Percentiles rank a stretch among this genome's conserved stretches.
Evolutionary conservation across 2,797 vertebrate species (phyloP).

Genomic region (Eospalax fontanierii): DNA sequence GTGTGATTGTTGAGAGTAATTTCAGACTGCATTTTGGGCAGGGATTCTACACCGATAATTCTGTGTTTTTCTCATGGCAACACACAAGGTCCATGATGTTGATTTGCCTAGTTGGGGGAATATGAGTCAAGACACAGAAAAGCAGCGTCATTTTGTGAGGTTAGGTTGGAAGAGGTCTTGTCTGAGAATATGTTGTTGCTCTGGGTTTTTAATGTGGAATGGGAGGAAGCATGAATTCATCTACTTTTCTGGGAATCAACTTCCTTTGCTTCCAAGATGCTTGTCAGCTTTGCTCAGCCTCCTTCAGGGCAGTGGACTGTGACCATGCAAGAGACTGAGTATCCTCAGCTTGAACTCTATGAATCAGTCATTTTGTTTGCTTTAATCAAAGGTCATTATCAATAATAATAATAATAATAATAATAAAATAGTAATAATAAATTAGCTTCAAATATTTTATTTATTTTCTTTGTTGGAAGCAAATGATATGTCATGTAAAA

Average conservation of each 20-base stretch:
- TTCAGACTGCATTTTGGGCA: background rate
- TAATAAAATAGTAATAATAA: conserved; percentile 43
- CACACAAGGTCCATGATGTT: background rate
- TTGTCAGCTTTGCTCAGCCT: conserved; percentile 1
- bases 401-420: conserved; percentile 56
- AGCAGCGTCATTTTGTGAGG: background rate
- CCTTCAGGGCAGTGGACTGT: background rate
- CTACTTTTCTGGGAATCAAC: conserved; percentile 22
- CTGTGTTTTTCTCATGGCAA: background rate
- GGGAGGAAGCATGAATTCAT: conserved; percentile 34
- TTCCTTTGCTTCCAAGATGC: conserved; percentile 56
- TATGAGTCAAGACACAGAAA: background rate
- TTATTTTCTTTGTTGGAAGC: background rate
- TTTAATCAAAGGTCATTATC: conserved; percentile 64
- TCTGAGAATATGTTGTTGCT: background rate
- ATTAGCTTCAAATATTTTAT: background rate
- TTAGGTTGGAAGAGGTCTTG: conserved; percentile 3
- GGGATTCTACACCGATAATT: background rate
- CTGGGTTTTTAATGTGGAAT: conserved; percentile 13
- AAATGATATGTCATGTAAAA: conserved; percentile 4
- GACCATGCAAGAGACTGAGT: background rate
- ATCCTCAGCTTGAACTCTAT: background rate
- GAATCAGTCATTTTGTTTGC: conserved; percentile 53
- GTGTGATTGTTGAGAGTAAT: conserved; percentile 1
- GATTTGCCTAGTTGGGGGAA: background rate